These are phyloP conservation scores for Acanthis flammea DNA, from an alignment of 2,797 vertebrate species.

Conservation along the genomic window DNA sequence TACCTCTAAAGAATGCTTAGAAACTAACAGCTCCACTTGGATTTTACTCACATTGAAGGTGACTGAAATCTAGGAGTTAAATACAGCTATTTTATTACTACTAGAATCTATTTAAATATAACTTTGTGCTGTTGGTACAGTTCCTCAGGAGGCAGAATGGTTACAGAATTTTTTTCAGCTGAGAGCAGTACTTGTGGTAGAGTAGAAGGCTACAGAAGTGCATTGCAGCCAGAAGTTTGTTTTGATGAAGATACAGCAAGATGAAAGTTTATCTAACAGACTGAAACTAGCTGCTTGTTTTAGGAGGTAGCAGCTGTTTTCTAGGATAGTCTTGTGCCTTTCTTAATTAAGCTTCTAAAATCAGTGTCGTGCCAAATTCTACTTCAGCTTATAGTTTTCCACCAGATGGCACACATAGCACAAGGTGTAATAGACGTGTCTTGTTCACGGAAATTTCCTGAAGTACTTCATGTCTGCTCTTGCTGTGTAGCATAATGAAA, in stretches of 20 bases:
- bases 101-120: not conserved
- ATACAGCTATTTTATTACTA: not conserved
- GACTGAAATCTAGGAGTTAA: not conserved
- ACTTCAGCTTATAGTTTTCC: not conserved
- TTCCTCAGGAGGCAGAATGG: not conserved
- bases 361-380: not conserved
- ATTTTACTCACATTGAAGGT: not conserved
- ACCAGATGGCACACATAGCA: slow-evolving; percentile 50
- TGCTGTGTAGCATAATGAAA: not conserved
- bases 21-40: not conserved
- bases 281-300: not conserved
- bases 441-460: not conserved
- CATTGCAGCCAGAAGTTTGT: not conserved
- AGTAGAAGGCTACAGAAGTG: not conserved
- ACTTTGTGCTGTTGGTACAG: not conserved
- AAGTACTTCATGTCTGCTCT: not conserved
- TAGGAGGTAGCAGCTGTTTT: not conserved
- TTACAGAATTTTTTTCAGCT: not conserved
- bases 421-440: fast-evolving
- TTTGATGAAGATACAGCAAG: not conserved
- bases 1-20: not conserved
- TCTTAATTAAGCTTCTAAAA: not conserved
- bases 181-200: not conserved
- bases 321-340: not conserved
- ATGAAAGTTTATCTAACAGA: not conserved